Evolutionary conservation across 2,888 invertebrate genomes (phyloP).

Genomic region (Nephrocerus scutellatus): DNA sequence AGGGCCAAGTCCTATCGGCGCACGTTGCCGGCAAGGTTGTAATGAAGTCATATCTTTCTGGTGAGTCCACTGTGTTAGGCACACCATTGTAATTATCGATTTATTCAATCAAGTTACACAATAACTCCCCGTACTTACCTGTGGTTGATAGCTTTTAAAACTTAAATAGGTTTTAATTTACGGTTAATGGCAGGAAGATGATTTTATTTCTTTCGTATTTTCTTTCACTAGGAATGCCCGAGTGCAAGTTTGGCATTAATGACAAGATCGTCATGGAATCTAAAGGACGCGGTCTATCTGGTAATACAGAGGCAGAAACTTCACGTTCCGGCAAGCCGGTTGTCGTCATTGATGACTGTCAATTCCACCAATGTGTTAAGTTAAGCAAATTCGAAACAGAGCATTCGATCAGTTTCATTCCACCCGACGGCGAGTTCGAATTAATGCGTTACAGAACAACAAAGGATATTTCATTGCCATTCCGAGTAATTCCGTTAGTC

Average conservation of each 20-base stretch:
- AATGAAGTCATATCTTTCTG: slow-evolving; percentile 97
- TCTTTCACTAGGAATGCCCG: slow-evolving; percentile 79
- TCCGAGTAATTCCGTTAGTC: slow-evolving; percentile 97
- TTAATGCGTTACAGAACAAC: slow-evolving; percentile 99
- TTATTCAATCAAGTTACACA: background rate
- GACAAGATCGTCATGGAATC: slow-evolving; percentile 99
- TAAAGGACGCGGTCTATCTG: slow-evolving; percentile 69
- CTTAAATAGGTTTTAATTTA: no score
- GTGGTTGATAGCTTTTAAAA: no score
- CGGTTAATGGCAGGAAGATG: no score
- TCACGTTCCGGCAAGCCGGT: slow-evolving; percentile 93
- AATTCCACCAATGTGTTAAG: slow-evolving; percentile 99
- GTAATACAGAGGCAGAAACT: slow-evolving; percentile 67
- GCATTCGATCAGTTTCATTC: slow-evolving; percentile 99
- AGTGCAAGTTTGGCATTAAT: slow-evolving; percentile 99
- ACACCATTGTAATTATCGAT: background rate
- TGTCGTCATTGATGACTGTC: slow-evolving; percentile 99
- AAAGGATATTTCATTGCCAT: slow-evolving; percentile 98
- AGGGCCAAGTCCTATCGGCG: slow-evolving; percentile 96
- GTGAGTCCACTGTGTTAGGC: slow-evolving; percentile 27
- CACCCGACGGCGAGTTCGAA: slow-evolving; percentile 99
- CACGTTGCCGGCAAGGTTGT: slow-evolving; percentile 99
- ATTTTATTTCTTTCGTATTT: background rate
- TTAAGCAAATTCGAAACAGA: slow-evolving; percentile 99
- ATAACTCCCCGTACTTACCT: no score